These are phyloP conservation scores for Aphelinus certus DNA, from an alignment of 1,140 invertebrate species.

Conservation along the genomic window DNA sequence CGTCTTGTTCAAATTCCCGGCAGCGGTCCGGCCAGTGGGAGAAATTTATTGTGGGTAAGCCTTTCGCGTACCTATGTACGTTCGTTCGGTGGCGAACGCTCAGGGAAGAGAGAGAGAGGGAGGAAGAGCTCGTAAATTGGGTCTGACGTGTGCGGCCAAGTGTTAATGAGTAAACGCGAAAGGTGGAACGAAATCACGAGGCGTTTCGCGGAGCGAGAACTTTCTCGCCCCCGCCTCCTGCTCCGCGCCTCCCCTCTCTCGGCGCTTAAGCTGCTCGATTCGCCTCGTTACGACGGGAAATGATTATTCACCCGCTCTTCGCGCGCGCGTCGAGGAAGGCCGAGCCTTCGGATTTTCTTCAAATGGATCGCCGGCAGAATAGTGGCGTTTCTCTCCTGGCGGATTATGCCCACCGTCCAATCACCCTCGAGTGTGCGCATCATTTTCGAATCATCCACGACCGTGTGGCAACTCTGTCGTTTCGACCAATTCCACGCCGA, in stretches of 20 bases:
- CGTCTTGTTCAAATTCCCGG: neutral
- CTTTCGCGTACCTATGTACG: too few species aligned
- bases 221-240: constrained; percentile 1
- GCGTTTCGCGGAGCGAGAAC: constrained; percentile 20
- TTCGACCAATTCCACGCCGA: too few species aligned
- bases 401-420: too few species aligned
- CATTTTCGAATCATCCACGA: too few species aligned
- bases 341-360: too few species aligned
- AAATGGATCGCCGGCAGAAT: too few species aligned
- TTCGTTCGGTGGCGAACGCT: too few species aligned
- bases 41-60: neutral
- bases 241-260: neutral
- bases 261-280: constrained; percentile 53
- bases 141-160: constrained; percentile 37
- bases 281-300: constrained; percentile 55
- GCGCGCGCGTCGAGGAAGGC: too few species aligned
- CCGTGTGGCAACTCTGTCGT: too few species aligned
- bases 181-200: constrained; percentile 33
- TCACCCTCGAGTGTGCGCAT: too few species aligned
- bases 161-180: constrained; percentile 41
- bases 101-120: neutral
- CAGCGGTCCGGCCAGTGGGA: neutral
- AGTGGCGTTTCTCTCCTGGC: too few species aligned
- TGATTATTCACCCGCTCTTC: constrained; percentile 55
- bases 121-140: constrained; percentile 30